Evolutionary conservation across 1,140 invertebrate species (phyloP), one percentile per base, ranked within the genome.

Genomic region (Drosophila sp.): DNA sequence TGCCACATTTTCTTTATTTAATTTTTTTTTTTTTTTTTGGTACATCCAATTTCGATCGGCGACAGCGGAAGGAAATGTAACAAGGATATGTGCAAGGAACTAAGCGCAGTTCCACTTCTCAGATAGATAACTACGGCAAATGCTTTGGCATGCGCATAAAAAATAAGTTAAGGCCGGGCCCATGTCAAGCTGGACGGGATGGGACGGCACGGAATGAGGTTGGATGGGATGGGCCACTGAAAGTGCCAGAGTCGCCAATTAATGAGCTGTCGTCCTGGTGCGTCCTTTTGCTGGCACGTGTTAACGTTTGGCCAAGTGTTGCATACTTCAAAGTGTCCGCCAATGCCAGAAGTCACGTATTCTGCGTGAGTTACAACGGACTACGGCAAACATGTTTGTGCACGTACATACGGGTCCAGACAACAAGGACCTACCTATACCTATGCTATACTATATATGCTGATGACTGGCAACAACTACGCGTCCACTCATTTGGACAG

Each of bases 131-230:
- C 46, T 34, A 27, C 8, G 21, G 18, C 58, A 43, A 66, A 29
- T 67, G 69, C 70, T 77, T 61, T 77, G 63, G 74, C 74, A 61
- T 65, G 76, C 62, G 76, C 72, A 78, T 72, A 76, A 78, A 72
- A 83, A 83, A 89, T 83, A 87, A 89, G 80, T 89, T 80, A 78
- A 79, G 67, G 70, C 72, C 62, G 14, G 18, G 41, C 21, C 40
- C n/a, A n/a, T n/a, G 11, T 8, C 6, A 11, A 41, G 14, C 14
- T 45, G 45, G 45, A 27, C 11, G 45, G 45, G 25, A 27, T 48
- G 46, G 21, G n/a, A 36, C 9, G 8, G 57, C n/a, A 36, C 9
- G 8, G 57, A 8, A 14, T 8, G 8, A 11, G 34, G 14, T 21
- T 45, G 45, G 45, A 27, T 21, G 45, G 45, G 25, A 27, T 48